Conservation (phyloP, 2,113 vertebrate species). For the Platanista minor region DNA sequence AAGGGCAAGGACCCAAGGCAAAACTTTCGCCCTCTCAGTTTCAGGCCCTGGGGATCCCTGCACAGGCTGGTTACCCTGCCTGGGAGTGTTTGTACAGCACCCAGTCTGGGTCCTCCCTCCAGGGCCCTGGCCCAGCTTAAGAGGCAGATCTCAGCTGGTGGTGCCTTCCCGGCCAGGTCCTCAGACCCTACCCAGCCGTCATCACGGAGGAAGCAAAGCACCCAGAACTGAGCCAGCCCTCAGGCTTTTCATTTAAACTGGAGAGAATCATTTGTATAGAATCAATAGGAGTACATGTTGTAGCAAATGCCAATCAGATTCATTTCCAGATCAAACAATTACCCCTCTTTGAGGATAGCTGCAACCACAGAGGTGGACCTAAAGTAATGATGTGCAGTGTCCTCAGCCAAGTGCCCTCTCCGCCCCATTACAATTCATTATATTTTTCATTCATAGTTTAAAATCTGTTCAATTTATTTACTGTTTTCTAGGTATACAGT, state of each 20-base stretch:
- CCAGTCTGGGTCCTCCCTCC: neutral
- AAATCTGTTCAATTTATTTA: neutral
- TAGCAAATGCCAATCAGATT: neutral
- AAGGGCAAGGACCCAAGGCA: neutral
- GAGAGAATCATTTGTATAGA: neutral
- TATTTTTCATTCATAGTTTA: neutral
- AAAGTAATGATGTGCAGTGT: neutral
- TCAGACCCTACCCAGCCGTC: neutral
- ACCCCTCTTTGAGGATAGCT: neutral
- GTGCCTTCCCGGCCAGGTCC: fast-evolving
- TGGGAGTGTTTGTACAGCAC: neutral
- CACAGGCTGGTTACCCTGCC: neutral
- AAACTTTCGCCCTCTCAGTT: neutral
- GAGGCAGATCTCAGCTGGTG: fast-evolving
- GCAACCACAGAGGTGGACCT: neutral
- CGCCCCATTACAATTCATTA: too few species aligned
- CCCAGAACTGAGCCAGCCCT: neutral
- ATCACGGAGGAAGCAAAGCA: neutral
- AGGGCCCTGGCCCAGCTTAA: neutral
- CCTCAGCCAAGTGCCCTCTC: neutral
- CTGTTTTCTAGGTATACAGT: neutral
- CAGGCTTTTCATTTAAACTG: neutral
- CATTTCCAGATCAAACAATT: neutral
- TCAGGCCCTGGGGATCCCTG: neutral
- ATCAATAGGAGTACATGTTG: neutral